Evolutionary conservation across 2,113 vertebrate species (phyloP).

Genomic region (zebrafish (Danio rerio)): GRCz12tu NC_133189.1:29974501-29975000

Average conservation of each 20-base stretch:
- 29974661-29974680: constrained; percentile 29
- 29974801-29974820: too few relatives aligned
- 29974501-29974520: constrained; percentile 42
- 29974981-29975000: too few relatives aligned
- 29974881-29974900: background rate
- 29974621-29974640: constrained; percentile 55
- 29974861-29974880: background rate
- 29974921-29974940: too few relatives aligned
- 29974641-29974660: constrained; percentile 53
- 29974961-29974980: too few relatives aligned
- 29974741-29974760: background rate
- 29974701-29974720: background rate
- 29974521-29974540: constrained; percentile 47
- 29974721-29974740: background rate
- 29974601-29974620: constrained; percentile 49
- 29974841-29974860: too few relatives aligned
- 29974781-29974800: background rate
- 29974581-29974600: constrained; percentile 44
- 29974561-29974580: constrained; percentile 45
- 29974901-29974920: too few relatives aligned
- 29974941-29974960: too few relatives aligned
- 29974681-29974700: background rate
- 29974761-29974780: background rate
- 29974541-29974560: constrained; percentile 39
- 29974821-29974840: too few relatives aligned